These are phyloP conservation scores for Agrochola lychnidis DNA, from an alignment of 2,888 invertebrate species.

Conservation along the genomic window DNA sequence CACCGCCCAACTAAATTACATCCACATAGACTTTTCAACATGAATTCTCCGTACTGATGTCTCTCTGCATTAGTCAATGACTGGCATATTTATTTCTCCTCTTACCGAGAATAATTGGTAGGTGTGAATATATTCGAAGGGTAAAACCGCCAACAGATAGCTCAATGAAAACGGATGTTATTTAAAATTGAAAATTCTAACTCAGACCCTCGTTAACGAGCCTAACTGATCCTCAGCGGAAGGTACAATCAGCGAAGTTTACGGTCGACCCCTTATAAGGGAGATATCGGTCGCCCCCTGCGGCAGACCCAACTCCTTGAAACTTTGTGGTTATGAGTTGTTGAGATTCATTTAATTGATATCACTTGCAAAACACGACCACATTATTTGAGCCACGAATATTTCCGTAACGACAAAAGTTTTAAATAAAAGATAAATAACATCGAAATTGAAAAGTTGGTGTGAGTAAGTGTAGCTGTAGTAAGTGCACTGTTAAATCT, in stretches of 20 bases:
- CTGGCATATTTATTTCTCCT: neutral
- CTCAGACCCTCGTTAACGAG: slow-evolving; percentile 23
- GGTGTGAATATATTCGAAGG: neutral
- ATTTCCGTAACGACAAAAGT: neutral
- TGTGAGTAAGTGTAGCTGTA: neutral
- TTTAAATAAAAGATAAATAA: neutral
- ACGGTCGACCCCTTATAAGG: slow-evolving; percentile 18
- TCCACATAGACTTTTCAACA: neutral
- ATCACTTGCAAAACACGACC: slow-evolving; percentile 14
- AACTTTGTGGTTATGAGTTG: slow-evolving; percentile 16
- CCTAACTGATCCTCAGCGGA: slow-evolving; percentile 14
- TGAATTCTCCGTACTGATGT: too few species aligned
- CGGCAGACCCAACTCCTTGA: slow-evolving; percentile 15
- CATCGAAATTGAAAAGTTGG: neutral
- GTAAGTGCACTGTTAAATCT: neutral
- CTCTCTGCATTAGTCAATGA: neutral
- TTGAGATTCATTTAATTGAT: slow-evolving; percentile 19
- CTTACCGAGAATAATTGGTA: neutral
- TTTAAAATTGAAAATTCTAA: slow-evolving; percentile 21
- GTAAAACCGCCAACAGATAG: neutral
- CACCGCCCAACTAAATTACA: neutral
- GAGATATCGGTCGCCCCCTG: slow-evolving; percentile 21
- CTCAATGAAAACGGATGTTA: neutral
- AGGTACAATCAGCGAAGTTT: slow-evolving; percentile 26
- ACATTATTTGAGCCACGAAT: neutral